Conservation (phyloP, 1,140 invertebrate species). For the Musca vetustissima region DNA sequence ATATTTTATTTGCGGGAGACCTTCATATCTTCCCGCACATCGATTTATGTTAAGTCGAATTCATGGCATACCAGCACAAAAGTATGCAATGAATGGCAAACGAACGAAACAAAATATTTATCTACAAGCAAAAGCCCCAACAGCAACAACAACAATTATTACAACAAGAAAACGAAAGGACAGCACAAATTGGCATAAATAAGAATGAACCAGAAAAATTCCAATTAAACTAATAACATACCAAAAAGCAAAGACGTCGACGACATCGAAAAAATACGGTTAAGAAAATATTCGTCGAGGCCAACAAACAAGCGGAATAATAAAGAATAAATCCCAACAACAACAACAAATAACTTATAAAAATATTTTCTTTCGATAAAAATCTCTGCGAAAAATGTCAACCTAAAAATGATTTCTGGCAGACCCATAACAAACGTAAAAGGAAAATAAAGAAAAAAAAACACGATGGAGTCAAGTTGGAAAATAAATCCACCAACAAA, state of each 20-base stretch:
- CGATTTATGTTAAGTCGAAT: background rate
- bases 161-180: slow-evolving; percentile 1
- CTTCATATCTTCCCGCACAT: too few species aligned
- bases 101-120: slow-evolving; percentile 20
- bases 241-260: background rate
- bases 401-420: slow-evolving; percentile 20
- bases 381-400: slow-evolving; percentile 13
- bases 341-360: slow-evolving; percentile 9
- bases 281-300: too few species aligned
- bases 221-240: slow-evolving; percentile 24
- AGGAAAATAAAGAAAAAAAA: background rate
- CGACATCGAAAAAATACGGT: too few species aligned
- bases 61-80: slow-evolving; percentile 20
- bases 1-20: background rate
- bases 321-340: too few species aligned
- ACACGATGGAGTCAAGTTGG: background rate
- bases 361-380: slow-evolving; percentile 12
- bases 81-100: slow-evolving; percentile 13
- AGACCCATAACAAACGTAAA: too few species aligned
- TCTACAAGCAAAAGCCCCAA: background rate
- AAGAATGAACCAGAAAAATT: slow-evolving; percentile 10
- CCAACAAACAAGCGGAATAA: too few species aligned
- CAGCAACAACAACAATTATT: background rate
- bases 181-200: slow-evolving; percentile 12
- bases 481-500: background rate